Evolutionary conservation across 2,797 vertebrate genomes (phyloP).

Genomic region (Bradypodion pumilum): DNA sequence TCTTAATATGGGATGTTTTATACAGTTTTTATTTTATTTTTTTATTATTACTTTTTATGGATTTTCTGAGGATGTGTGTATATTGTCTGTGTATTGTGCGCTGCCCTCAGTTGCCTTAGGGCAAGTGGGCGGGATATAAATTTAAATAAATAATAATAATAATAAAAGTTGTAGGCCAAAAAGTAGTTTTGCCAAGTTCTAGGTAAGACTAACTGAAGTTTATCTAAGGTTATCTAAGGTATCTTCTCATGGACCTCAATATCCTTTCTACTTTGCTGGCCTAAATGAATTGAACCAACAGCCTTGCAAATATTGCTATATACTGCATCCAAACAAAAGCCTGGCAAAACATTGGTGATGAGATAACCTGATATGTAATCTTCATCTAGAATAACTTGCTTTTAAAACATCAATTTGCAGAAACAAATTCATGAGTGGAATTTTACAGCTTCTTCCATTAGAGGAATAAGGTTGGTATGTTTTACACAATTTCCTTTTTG

Average conservation of each 20-base stretch:
- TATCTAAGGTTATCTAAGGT: not conserved
- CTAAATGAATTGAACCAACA: not conserved
- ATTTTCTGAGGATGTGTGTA: too few species aligned
- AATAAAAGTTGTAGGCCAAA: too few species aligned
- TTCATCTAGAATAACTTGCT: constrained; percentile 36
- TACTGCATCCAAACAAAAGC: not conserved
- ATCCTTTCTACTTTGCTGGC: not conserved
- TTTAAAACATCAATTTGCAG: constrained; percentile 69
- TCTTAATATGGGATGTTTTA: too few species aligned
- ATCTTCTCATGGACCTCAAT: not conserved
- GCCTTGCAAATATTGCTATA: not conserved
- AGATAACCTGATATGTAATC: not conserved
- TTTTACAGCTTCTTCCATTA: constrained; percentile 91
- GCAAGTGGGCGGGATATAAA: too few species aligned
- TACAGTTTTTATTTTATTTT: too few species aligned
- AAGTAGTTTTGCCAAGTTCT: too few species aligned
- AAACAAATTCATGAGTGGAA: constrained; percentile 96
- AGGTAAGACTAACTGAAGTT: not conserved
- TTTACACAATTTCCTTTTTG: constrained; percentile 42
- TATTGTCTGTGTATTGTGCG: too few species aligned
- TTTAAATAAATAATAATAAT: too few species aligned
- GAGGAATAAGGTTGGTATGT: constrained; percentile 89
- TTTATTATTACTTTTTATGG: too few species aligned
- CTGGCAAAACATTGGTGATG: constrained; percentile 3
- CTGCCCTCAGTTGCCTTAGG: too few species aligned